A percentile compares a stretch with the other conserved stretches of the same genome.
Evolutionary conservation across 2,797 vertebrate species (phyloP).

Genomic region (Sebastolobus altivelis): DNA sequence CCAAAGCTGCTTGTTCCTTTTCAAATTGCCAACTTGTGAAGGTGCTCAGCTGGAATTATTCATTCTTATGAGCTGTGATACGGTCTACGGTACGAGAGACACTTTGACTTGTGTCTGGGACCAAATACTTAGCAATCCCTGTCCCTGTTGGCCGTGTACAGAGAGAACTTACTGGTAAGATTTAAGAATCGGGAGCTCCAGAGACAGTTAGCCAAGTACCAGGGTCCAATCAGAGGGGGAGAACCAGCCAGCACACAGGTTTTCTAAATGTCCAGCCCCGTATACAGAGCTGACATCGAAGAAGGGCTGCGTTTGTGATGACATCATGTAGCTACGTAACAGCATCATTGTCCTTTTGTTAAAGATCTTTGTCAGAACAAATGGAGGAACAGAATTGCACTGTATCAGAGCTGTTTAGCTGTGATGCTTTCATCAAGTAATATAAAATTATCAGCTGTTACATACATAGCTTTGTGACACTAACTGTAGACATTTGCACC

Average conservation of each 20-base stretch:
- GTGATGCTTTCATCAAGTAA: neutral
- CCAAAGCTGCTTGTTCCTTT: slow-evolving; percentile 29
- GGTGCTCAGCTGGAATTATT: slow-evolving; percentile 52
- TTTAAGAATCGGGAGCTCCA: neutral
- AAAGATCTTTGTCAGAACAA: slow-evolving; percentile 21
- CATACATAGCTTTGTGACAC: slow-evolving; percentile 62
- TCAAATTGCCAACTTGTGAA: slow-evolving; percentile 31
- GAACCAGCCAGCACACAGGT: neutral
- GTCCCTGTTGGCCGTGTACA: neutral
- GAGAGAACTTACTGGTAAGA: slow-evolving; percentile 6
- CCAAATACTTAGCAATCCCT: slow-evolving; percentile 36
- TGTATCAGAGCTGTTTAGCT: slow-evolving; percentile 41
- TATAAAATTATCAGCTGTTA: neutral
- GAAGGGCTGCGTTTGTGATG: slow-evolving; percentile 14
- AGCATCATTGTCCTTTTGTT: neutral
- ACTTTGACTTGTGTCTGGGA: slow-evolving; percentile 37
- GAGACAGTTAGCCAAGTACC: neutral
- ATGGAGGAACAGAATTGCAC: slow-evolving; percentile 36
- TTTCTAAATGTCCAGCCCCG: neutral
- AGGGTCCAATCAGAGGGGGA: slow-evolving; percentile 6
- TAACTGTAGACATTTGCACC: slow-evolving; percentile 68
- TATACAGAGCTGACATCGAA: neutral
- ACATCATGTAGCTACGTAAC: slow-evolving; percentile 37
- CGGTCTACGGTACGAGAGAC: neutral
- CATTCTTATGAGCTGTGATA: slow-evolving; percentile 11